Evolutionary conservation across 2,888 invertebrate genomes (phyloP).

Genomic region (Ypsolopha sequella): DNA sequence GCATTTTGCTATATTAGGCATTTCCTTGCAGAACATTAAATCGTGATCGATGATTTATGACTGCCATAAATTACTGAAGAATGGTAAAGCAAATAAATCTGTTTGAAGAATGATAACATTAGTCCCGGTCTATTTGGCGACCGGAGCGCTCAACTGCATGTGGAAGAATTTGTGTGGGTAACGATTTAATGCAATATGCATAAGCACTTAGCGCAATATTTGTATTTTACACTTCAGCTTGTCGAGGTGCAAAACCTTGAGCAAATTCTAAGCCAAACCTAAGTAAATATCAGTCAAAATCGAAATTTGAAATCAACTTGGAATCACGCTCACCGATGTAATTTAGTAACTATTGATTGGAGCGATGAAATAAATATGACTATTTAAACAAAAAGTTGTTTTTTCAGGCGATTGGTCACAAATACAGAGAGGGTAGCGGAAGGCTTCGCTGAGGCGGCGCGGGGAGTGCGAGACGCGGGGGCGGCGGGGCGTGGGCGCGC

Average conservation of each 20-base stretch:
- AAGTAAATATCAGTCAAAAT: no score
- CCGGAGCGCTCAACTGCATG: slow-evolving; percentile 29
- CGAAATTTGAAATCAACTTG: no score
- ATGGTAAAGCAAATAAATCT: slow-evolving; percentile 2
- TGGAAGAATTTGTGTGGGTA: slow-evolving; percentile 19
- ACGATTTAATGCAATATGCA: slow-evolving; percentile 7
- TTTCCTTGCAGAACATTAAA: not conserved
- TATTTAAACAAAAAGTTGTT: no score
- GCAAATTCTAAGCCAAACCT: not conserved
- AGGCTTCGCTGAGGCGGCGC: slow-evolving; percentile 41
- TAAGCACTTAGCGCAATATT: slow-evolving; percentile 6
- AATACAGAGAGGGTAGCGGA: slow-evolving; percentile 36
- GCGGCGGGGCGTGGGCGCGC: slow-evolving; percentile 51
- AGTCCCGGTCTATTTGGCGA: slow-evolving; percentile 28
- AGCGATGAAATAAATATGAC: no score
- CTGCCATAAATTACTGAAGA: not conserved
- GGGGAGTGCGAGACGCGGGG: slow-evolving; percentile 19
- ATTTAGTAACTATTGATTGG: no score
- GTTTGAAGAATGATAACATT: slow-evolving; percentile 11
- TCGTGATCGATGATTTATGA: not conserved
- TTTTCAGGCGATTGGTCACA: no score
- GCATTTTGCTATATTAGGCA: not conserved
- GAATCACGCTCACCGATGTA: no score
- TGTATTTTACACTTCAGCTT: slow-evolving; percentile 9
- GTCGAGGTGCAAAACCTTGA: not conserved